Evolutionary conservation across 2,113 vertebrate species (phyloP), one percentile per base, ranked within the genome.

Genomic region (Aptenodytes patagonicus): DNA sequence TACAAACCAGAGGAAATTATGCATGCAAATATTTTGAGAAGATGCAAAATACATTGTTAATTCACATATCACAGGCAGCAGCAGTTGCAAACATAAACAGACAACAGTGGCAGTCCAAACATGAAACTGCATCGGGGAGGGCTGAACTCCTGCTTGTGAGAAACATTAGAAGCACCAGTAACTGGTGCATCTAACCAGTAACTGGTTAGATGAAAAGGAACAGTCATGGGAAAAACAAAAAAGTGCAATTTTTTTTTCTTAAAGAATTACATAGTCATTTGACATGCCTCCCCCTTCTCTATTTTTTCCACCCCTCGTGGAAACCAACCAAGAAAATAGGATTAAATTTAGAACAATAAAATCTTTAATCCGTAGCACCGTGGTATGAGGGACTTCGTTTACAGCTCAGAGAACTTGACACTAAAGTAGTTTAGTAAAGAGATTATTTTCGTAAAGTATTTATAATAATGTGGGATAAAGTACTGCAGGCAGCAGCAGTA

Each of bases 381-480:
- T 9, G 91, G 58, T 44, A 90, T 61, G 71, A 96, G 54, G 85
- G 89, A 57, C 81, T 92, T 95, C 5, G 1, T 62, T 96, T 83
- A 79, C 84, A 90, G 95, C 83, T 85, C 58, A 69, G 64, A 93
- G 91, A 95, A 80, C 58, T 3, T 92, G 89, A 91, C 89, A 57
- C 61, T 77, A 29, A 90, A 85, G 91, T 34, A 90, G 94, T 97
- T 96, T 86, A 93, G 88, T 38, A 40, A 66, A 96, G 93, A 91
- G 97, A 94, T 95, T 95, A 95, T 93, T 97, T 96, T 94, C 84
- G 90, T 93, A 3, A 85, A 96, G 93, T 88, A 91, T 95, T 96
- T 94, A 85, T 95, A 95, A 94, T 58, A 73, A 94, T 1, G 49
- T 62, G 87, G 78, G 84, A 90, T 89, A 90, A 92, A 90, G 87